phyloP scores from a whole-genome alignment of 1,140 invertebrate genomes.

The Brachionus manjavacas region DNA sequence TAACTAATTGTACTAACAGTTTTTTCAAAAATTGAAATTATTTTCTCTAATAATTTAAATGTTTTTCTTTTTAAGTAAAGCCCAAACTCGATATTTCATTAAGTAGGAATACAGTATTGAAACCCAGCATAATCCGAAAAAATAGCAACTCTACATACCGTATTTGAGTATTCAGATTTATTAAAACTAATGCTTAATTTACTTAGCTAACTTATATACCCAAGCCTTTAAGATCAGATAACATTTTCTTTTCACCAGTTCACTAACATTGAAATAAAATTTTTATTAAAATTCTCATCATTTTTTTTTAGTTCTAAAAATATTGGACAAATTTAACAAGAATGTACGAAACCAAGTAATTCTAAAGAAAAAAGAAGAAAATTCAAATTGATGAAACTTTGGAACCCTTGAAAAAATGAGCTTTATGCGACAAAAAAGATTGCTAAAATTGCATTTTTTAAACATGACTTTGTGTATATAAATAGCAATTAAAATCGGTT shows the following conservation, averaged over 20 bases:
- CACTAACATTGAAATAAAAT: background rate
- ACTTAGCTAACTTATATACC: background rate
- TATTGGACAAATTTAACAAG: constrained; percentile 30
- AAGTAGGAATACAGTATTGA: background rate
- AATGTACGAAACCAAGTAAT: background rate
- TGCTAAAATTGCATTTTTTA: background rate
- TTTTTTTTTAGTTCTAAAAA: constrained; percentile 16
- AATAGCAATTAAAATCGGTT: background rate
- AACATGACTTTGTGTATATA: background rate
- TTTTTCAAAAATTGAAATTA: background rate
- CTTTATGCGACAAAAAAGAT: background rate
- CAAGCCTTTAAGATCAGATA: background rate
- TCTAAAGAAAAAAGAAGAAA: background rate
- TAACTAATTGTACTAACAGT: background rate
- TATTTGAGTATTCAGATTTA: constrained; percentile 31
- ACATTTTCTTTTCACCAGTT: background rate
- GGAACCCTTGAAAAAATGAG: background rate
- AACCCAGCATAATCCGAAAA: background rate
- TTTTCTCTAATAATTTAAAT: background rate
- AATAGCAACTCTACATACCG: background rate
- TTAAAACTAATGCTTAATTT: constrained; percentile 39
- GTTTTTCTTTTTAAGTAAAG: background rate
- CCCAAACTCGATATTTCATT: background rate
- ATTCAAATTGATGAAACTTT: background rate
- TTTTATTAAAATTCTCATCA: background rate